Base-by-base conservation (phyloP, 2,797 vertebrate genomes). In the Silurus lanzhouensis region DNA sequence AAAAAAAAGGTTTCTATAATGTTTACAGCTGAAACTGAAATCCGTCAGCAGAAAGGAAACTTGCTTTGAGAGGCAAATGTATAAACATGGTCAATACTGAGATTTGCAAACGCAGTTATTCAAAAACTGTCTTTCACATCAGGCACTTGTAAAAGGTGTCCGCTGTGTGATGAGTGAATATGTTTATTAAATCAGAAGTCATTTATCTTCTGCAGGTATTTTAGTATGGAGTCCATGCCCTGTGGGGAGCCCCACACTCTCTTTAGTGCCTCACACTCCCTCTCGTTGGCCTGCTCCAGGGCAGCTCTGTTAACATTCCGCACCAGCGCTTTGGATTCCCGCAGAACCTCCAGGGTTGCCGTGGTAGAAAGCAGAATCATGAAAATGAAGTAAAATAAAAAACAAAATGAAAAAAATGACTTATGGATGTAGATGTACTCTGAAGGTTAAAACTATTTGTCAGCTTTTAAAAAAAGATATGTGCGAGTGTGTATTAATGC, bases 221-320 rank as follows among this genome's bases (percentile, higher is more conserved):
- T 97, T 83, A 99, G 92, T 92, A 99, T 98, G 78, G 98, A 96
- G 94, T 99, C 97, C 85, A 98, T 97, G 76, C 98, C 98, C 92
- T 99, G 97, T 0, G 96, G 95, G 0, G 98, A 99, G 72, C 97
- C 97, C 98, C 98, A 99, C 83, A 99, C 96, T 86, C 97, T 96
- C 95, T 97, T 98, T 87, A 99, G 92, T n/a, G 96, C 96, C 90
- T 99, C 97, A 85, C 97, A 99, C 90, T 99, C 98, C 0, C 96
- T 95, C 92, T 99, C 98, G 0, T 99, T 99, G 66, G 97, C 96
- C 91, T 98, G 97, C 86, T 99, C 98, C 90, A 99, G 93, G 78
- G 97, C 95, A 72, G 93, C 84, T 86, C 96, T 96, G 95, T 96
- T 97, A 88, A 94, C 94, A 90, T 95, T 98, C 85, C 98, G 96